phyloP scores from a whole-genome alignment of 1,140 invertebrate species.

The Mactra quadrangularis region DNA sequence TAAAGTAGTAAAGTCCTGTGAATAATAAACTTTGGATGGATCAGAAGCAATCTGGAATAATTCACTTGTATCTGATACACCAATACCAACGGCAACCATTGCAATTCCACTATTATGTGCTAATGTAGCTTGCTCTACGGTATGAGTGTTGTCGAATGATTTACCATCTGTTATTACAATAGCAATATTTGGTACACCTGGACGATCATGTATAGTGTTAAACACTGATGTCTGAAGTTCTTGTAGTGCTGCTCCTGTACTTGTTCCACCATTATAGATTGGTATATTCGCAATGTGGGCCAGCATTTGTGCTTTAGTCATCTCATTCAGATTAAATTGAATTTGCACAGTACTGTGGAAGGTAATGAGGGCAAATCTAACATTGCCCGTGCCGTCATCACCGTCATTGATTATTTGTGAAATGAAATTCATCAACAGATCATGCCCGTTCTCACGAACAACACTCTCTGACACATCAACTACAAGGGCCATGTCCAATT shows the following conservation, averaged over 20 bases:
- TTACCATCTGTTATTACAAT: conserved; percentile 24
- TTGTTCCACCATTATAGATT: not conserved
- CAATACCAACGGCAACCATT: conserved; percentile 5
- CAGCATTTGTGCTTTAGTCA: not conserved
- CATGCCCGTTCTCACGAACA: not conserved
- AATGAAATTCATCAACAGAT: not conserved
- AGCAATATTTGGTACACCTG: conserved; percentile 3
- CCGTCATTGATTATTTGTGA: not conserved
- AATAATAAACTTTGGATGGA: not conserved
- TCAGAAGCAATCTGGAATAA: not conserved
- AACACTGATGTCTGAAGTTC: not conserved
- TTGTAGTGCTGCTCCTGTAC: not conserved
- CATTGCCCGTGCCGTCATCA: not conserved
- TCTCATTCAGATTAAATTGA: not conserved
- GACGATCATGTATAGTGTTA: not conserved
- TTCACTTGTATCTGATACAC: not conserved
- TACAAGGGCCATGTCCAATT: not conserved
- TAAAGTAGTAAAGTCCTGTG: not conserved
- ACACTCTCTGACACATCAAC: conserved; percentile 13
- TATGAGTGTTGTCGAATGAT: not conserved
- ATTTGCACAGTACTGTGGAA: not conserved
- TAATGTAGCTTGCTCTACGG: not conserved
- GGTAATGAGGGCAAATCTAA: not conserved
- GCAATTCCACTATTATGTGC: not conserved
- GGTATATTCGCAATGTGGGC: not conserved